phyloP scores from a whole-genome alignment of 2,888 invertebrate species.

The Antheraea assamensis region DNA sequence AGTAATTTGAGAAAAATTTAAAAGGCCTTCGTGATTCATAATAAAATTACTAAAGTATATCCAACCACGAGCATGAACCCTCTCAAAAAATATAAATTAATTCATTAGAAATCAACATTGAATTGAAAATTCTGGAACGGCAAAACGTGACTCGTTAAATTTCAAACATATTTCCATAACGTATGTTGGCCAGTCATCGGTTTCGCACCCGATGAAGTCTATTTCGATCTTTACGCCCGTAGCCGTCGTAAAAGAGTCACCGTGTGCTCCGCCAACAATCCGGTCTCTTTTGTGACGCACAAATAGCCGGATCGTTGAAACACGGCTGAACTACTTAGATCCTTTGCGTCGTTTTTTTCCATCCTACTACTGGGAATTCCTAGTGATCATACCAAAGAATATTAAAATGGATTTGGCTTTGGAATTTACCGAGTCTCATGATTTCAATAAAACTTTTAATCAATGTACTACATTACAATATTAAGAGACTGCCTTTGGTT shows the following conservation, averaged over 20 bases:
- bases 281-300: conserved; percentile 37
- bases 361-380: not conserved
- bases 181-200: conserved; percentile 12
- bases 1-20: not conserved
- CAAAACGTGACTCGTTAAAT: not conserved
- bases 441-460: too few species aligned
- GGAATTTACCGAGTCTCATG: too few species aligned
- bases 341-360: not conserved
- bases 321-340: not conserved
- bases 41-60: not conserved
- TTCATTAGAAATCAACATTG: not conserved
- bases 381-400: too few species aligned
- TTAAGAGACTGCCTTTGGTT: too few species aligned
- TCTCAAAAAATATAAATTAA: not conserved
- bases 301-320: conserved; percentile 31
- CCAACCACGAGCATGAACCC: not conserved
- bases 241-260: conserved; percentile 47
- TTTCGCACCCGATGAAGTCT: conserved; percentile 46
- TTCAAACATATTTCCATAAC: not conserved
- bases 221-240: conserved; percentile 53
- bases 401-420: too few species aligned
- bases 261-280: conserved; percentile 48
- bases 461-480: too few species aligned
- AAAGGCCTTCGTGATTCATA: not conserved
- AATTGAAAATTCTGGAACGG: conserved; percentile 6